These are phyloP conservation scores for Cantharis lateralis DNA, from an alignment of 2,888 invertebrate genomes.

Conservation along the genomic window DNA sequence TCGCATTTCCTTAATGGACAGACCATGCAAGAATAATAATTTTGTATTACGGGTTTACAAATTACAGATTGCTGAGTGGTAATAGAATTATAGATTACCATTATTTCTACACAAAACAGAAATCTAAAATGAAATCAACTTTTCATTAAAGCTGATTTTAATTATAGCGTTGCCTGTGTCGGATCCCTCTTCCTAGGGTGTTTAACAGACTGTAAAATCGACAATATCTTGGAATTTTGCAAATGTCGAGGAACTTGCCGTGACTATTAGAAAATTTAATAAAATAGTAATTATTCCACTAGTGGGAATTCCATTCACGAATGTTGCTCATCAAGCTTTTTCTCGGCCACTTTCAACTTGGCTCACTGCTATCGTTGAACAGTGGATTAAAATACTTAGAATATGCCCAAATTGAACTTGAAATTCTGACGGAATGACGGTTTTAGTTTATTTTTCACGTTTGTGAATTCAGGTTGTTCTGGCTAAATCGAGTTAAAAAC, in stretches of 20 bases:
- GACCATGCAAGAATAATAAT: background rate
- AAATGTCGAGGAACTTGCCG: background rate
- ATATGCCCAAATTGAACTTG: too few species aligned
- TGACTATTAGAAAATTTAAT: background rate
- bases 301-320: background rate
- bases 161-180: background rate
- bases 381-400: background rate
- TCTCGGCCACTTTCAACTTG: background rate
- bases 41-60: background rate
- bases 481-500: too few species aligned
- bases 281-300: background rate
- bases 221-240: conserved; percentile 3
- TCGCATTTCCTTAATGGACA: background rate
- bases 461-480: too few species aligned
- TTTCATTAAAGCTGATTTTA: conserved; percentile 4
- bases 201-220: conserved; percentile 3
- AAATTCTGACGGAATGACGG: too few species aligned
- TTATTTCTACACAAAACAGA: background rate
- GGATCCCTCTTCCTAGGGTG: background rate
- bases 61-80: background rate
- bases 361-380: background rate
- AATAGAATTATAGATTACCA: background rate
- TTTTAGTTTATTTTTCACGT: too few species aligned
- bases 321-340: background rate
- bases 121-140: conserved; percentile 1